A percentile compares a stretch with the other conserved stretches of the same genome.
Conservation (phyloP, 2,797 vertebrate species). For the Microcaecilia unicolor region DNA sequence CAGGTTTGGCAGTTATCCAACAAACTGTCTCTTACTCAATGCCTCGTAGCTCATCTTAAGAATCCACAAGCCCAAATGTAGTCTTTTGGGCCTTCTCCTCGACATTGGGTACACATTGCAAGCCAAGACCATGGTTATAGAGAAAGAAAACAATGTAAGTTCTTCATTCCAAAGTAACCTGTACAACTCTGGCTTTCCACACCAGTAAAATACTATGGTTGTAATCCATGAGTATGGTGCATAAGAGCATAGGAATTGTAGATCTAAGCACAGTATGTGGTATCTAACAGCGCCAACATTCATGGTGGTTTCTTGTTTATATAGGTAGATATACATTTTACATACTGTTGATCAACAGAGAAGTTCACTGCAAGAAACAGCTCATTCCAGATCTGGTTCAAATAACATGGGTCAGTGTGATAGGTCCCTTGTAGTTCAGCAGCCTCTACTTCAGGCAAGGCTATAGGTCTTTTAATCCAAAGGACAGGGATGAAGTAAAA, state of each 20-base stretch:
- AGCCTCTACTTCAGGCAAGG: constrained; percentile 56
- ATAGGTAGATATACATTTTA: constrained; percentile 57
- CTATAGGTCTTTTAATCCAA: constrained; percentile 57
- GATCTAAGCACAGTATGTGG: constrained; percentile 35
- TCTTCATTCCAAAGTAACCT: constrained; percentile 44
- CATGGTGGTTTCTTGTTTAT: constrained; percentile 46
- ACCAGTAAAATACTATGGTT: constrained; percentile 45
- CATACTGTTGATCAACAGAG: constrained; percentile 41
- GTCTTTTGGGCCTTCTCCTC: constrained; percentile 20
- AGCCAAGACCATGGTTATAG: constrained; percentile 25
- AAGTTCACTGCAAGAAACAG: constrained; percentile 47
- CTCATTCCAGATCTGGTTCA: constrained; percentile 47
- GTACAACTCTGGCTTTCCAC: constrained; percentile 22
- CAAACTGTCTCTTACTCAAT: constrained; percentile 6
- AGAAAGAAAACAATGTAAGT: constrained; percentile 27
- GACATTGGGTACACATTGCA: constrained; percentile 15
- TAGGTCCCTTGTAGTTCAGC: constrained; percentile 61
- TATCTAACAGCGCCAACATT: constrained; percentile 42
- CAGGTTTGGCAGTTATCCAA: constrained; percentile 33
- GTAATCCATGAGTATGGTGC: constrained; percentile 45
- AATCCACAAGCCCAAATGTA: constrained; percentile 4
- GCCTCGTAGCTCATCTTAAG: no score
- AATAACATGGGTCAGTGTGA: constrained; percentile 42
- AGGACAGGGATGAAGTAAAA: constrained; percentile 73
- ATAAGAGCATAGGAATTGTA: constrained; percentile 25